These are phyloP conservation scores for Ramphastos sulfuratus DNA, from an alignment of 2,113 vertebrate genomes.

Conservation along the genomic window DNA sequence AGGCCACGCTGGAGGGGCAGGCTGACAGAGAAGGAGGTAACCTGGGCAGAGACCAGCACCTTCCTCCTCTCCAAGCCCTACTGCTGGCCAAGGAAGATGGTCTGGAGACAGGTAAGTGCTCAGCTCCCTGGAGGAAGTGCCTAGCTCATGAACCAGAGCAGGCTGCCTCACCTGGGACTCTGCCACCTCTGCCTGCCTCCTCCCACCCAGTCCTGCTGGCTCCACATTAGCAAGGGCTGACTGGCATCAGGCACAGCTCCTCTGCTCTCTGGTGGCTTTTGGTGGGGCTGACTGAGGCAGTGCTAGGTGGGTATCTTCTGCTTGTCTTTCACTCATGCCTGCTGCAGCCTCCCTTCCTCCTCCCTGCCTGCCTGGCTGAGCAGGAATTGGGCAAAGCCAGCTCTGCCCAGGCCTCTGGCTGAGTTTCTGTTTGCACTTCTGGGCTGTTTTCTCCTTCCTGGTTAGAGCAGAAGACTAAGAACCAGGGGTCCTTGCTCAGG, in stretches of 20 bases:
- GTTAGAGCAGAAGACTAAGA: background rate
- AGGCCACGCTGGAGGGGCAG: rapidly evolving
- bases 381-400: background rate
- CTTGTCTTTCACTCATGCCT: background rate
- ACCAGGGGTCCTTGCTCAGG: rapidly evolving
- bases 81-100: background rate
- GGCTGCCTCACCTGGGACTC: background rate
- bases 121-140: background rate
- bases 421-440: background rate
- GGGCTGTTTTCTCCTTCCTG: background rate
- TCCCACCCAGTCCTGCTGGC: background rate
- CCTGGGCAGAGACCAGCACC: background rate
- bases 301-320: background rate
- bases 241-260: background rate
- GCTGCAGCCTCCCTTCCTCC: background rate
- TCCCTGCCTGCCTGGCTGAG: background rate
- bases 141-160: background rate
- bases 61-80: background rate
- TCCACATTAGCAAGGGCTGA: background rate
- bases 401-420: background rate
- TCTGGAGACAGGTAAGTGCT: rapidly evolving
- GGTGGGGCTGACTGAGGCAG: background rate
- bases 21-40: background rate
- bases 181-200: background rate
- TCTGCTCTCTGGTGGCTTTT: background rate